Percentiles rank a stretch among this genome's conserved stretches.
Conservation (phyloP, 2,888 invertebrate species). For the Chloromyia formosa region DNA sequence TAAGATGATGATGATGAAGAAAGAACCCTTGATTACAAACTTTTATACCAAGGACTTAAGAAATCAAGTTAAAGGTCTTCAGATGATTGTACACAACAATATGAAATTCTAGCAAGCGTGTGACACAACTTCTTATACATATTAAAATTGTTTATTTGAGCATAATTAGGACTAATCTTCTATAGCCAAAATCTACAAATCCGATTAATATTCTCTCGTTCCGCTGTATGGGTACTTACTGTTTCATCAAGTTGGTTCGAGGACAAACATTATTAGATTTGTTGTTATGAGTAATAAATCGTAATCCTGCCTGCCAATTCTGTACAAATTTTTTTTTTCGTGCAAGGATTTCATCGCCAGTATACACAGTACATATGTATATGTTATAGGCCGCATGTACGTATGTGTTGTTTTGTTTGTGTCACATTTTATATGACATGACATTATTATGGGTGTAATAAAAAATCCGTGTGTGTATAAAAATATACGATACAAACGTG, state of each 20-base stretch:
- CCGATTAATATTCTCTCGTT: too few species aligned
- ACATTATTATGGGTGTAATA: slow-evolving; percentile 18
- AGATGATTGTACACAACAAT: too few species aligned
- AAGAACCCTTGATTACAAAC: too few species aligned
- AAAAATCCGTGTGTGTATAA: slow-evolving; percentile 1
- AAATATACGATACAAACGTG: slow-evolving; percentile 2
- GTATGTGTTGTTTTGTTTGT: not conserved
- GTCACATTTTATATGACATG: not conserved
- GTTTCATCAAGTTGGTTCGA: slow-evolving; percentile 95
- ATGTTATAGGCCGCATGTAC: not conserved
- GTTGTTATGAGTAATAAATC: slow-evolving; percentile 93
- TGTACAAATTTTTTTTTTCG: slow-evolving; percentile 61
- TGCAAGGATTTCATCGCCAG: not conserved
- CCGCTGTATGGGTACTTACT: slow-evolving; percentile 80
- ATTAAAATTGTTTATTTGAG: too few species aligned
- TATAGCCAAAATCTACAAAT: too few species aligned
- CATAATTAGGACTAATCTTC: too few species aligned
- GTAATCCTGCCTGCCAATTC: slow-evolving; percentile 92
- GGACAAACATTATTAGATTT: slow-evolving; percentile 97
- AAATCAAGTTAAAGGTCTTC: too few species aligned
- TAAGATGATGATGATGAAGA: too few species aligned
- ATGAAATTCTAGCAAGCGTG: too few species aligned
- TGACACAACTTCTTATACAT: too few species aligned
- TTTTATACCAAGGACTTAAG: too few species aligned
- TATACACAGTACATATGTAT: not conserved